Evolutionary conservation across 2,113 vertebrate genomes (phyloP).

Genomic region (Pelmatolapia mariae): DNA sequence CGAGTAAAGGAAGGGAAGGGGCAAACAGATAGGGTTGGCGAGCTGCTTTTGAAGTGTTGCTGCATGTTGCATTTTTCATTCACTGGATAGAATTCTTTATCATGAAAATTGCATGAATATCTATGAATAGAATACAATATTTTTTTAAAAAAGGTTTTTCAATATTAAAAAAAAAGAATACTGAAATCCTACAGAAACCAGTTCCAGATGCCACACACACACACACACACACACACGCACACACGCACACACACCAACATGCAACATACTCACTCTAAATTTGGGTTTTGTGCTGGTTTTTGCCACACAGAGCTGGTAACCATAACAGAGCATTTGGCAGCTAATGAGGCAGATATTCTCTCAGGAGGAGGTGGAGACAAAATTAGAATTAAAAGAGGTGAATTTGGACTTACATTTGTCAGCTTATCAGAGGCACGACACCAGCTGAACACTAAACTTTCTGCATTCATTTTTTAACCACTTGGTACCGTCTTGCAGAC

Average conservation of each 20-base stretch:
- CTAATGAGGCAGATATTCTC: neutral
- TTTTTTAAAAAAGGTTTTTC: neutral
- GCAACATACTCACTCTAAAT: neutral
- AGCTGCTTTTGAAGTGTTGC: neutral
- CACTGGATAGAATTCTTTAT: neutral
- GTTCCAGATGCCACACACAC: neutral
- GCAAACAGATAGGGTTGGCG: neutral
- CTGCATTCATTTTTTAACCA: neutral
- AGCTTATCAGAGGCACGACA: neutral
- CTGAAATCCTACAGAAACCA: neutral
- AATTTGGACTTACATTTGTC: neutral
- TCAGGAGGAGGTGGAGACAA: neutral
- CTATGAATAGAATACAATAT: neutral
- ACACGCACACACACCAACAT: neutral
- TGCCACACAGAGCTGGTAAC: neutral
- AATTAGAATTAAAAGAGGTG: neutral
- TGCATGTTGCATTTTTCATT: neutral
- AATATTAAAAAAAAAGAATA: neutral
- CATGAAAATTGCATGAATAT: neutral
- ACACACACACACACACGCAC: neutral
- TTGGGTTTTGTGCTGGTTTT: neutral
- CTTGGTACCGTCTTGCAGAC: neutral
- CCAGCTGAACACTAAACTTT: neutral
- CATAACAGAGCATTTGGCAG: neutral
- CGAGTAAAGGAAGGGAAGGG: neutral